Conservation (phyloP, 1,140 invertebrate species). For the Tenebrio molitor region DNA sequence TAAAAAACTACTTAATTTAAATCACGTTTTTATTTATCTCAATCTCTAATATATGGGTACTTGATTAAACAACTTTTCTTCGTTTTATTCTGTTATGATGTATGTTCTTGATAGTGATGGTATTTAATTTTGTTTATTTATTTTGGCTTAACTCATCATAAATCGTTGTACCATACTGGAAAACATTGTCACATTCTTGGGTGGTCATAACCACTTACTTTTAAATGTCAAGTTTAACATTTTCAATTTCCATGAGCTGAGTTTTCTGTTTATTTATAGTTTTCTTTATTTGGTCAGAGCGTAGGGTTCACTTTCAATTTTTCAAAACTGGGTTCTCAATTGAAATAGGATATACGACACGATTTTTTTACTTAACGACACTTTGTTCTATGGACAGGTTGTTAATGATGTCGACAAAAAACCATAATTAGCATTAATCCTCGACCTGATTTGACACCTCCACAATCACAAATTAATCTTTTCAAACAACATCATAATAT, state of each 20-base stretch:
- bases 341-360: too few species aligned
- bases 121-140: slow-evolving; percentile 1
- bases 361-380: background rate
- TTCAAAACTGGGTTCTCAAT: too few species aligned
- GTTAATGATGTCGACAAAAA: slow-evolving; percentile 4
- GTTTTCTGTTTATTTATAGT: background rate
- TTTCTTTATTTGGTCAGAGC: background rate
- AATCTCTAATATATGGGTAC: too few species aligned
- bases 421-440: background rate
- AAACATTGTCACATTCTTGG: slow-evolving; percentile 25
- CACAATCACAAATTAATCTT: background rate
- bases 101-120: too few species aligned
- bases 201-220: background rate
- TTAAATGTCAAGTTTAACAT: slow-evolving; percentile 1
- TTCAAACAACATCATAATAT: background rate
- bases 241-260: too few species aligned
- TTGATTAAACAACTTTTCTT: too few species aligned
- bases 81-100: too few species aligned
- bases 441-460: background rate
- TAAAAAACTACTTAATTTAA: too few species aligned
- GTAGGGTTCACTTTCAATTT: slow-evolving; percentile 20
- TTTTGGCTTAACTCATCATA: background rate
- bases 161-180: background rate
- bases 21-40: too few species aligned
- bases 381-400: slow-evolving; percentile 1